A percentile compares a stretch with the other conserved stretches of the same genome.
Evolutionary conservation across 2,113 vertebrate species (phyloP).

Genomic region (Microcebus griseorufus): DNA sequence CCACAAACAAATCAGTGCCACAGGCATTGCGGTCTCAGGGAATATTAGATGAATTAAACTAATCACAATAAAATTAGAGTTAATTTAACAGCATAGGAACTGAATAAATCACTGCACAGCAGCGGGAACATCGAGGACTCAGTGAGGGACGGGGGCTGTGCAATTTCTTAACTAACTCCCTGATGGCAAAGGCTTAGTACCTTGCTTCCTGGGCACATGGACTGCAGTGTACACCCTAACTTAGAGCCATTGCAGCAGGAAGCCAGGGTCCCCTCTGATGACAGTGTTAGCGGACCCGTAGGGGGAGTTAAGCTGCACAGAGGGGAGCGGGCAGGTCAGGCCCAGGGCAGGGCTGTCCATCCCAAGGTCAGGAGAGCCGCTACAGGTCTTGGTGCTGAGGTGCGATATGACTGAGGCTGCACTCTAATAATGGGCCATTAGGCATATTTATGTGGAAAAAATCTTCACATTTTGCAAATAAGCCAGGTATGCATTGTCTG

Average conservation of each 20-base stretch:
- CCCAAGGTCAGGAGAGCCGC: not conserved
- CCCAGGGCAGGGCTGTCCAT: not conserved
- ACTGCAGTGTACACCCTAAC: not conserved
- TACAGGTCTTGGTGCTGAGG: not conserved
- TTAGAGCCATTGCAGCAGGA: fast-evolving
- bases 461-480: slow-evolving; percentile 72
- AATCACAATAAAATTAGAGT: not conserved
- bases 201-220: not conserved
- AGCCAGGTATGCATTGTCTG: slow-evolving; percentile 61
- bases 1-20: not conserved
- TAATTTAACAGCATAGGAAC: not conserved
- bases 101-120: not conserved
- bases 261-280: not conserved
- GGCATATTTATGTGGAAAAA: slow-evolving; percentile 62
- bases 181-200: not conserved
- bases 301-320: fast-evolving
- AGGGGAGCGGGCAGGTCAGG: not conserved
- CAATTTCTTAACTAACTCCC: not conserved
- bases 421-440: slow-evolving; percentile 63
- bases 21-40: not conserved
- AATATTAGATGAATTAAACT: not conserved
- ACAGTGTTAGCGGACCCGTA: fast-evolving
- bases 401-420: not conserved
- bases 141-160: too few species aligned
- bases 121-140: not conserved